Evolutionary conservation across 2,888 invertebrate genomes (phyloP).

Genomic region (Sphecodes monilicornis): DNA sequence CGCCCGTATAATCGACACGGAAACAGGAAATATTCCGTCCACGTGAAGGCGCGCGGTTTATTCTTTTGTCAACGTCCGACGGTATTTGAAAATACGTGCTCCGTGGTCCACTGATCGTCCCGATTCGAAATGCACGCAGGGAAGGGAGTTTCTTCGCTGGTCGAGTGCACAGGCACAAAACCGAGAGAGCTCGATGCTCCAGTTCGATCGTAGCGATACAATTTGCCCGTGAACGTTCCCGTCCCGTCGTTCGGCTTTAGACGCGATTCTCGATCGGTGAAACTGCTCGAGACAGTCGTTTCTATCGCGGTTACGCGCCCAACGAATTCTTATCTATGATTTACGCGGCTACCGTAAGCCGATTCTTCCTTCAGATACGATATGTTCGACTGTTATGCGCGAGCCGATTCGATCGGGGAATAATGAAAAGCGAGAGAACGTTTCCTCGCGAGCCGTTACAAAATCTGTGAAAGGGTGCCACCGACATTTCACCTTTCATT

Average conservation of each 20-base stretch:
- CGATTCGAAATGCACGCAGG: conserved; percentile 40
- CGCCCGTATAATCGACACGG: neutral
- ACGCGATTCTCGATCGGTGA: conserved; percentile 40
- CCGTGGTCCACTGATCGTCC: conserved; percentile 13
- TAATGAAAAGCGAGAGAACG: neutral
- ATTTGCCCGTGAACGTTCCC: conserved; percentile 19
- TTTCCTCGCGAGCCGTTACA: neutral
- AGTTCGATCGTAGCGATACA: conserved; percentile 53
- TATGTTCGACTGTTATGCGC: neutral
- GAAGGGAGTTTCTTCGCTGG: conserved; percentile 38
- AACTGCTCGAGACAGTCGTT: conserved; percentile 15
- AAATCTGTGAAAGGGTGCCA: neutral
- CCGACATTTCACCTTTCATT: conserved; percentile 27
- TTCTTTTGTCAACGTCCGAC: conserved; percentile 23
- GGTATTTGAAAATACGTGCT: conserved; percentile 27
- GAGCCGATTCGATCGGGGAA: neutral
- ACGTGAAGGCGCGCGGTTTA: conserved; percentile 28
- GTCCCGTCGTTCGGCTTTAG: conserved; percentile 21
- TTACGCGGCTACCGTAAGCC: neutral
- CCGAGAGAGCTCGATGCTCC: conserved; percentile 26
- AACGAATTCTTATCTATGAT: conserved; percentile 30
- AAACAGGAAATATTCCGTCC: conserved; percentile 21
- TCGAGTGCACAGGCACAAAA: conserved; percentile 53
- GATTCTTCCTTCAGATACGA: neutral
- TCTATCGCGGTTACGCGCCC: conserved; percentile 8